Evolutionary conservation across 2,113 vertebrate species (phyloP), one percentile per base, ranked within the genome.

Genomic region (Otis tarda): DNA sequence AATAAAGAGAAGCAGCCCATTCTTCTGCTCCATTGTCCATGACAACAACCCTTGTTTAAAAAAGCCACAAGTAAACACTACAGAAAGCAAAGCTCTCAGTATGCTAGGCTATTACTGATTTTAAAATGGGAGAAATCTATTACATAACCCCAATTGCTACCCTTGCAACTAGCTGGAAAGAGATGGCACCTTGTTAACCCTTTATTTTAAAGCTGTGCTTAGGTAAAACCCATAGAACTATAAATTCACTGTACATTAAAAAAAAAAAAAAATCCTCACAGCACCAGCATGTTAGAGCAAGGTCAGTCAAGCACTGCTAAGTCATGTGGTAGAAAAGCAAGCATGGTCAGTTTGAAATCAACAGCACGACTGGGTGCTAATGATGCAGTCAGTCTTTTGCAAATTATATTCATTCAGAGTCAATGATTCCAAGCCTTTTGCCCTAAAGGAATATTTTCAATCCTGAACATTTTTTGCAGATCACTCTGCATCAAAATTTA

Each of bases 371-470:
- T 67, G 70, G 31, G 56, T 90, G 52, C 39, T 88, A 97, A 94
- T 55, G 31, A 91, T 69, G 37, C 37, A 77, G 30, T 47, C 68
- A 84, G n/a, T 80, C 59, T 83, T 83, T 65, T 63, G n/a, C 79
- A 90, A 41, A 70, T 90, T 82, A 86, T 50, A 89, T 86, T 91
- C 37, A 88, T 94, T 88, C 71, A 86, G 77, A 85, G 52, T 92
- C 75, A 93, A 63, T 86, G 68, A 90, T 50, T 94, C 56, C 43
- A 83, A 87, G 30, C 28, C 16, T 89, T 90, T 74, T 84, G 43
- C 80, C 86, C 80, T 94, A 68, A 78, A 90, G 91, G 56, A 75
- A 64, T 9, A 33, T 83, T 84, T 60, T 52, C 31, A 82, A 68
- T 70, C n/a, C 56, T 89, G 56, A 83, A 74, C 78, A 37, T 47